Percentiles rank a stretch among this genome's conserved stretches.
These are phyloP conservation scores for Leptoclinus maculatus DNA, from an alignment of 2,797 vertebrate species.

Conservation along the genomic window DNA sequence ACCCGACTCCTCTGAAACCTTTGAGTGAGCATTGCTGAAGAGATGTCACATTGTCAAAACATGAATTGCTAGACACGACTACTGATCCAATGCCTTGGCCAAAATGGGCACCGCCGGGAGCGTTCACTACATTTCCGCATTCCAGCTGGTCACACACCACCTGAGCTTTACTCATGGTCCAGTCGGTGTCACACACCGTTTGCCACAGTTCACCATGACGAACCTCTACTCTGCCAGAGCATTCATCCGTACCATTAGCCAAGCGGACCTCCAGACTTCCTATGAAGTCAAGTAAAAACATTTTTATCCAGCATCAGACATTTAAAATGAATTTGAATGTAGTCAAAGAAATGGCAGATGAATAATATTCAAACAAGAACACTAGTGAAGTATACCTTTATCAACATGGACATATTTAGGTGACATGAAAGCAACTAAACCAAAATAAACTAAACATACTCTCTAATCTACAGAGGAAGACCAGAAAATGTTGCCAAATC, in stretches of 20 bases:
- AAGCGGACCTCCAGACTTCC: slow-evolving; percentile 67
- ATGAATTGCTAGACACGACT: slow-evolving; percentile 53
- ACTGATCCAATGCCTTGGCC: slow-evolving; percentile 61
- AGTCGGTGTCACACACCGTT: slow-evolving; percentile 73
- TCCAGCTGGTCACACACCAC: slow-evolving; percentile 60
- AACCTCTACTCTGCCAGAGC: slow-evolving; percentile 78
- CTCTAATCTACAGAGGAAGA: background rate
- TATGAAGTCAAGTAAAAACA: slow-evolving; percentile 41
- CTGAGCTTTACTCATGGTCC: slow-evolving; percentile 64
- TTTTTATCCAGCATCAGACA: background rate
- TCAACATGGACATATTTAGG: background rate
- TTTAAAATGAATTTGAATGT: background rate
- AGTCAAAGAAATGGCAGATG: background rate
- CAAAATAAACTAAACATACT: too few relatives aligned
- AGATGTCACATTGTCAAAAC: slow-evolving; percentile 56
- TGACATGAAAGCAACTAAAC: background rate
- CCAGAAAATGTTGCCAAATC: background rate
- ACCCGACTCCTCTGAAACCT: slow-evolving; percentile 60
- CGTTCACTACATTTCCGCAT: slow-evolving; percentile 54
- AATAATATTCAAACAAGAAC: background rate
- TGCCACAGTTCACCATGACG: slow-evolving; percentile 59
- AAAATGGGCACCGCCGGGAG: slow-evolving; percentile 30
- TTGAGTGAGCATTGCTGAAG: slow-evolving; percentile 58
- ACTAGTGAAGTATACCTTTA: background rate
- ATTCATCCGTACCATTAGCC: slow-evolving; percentile 33